Percentiles rank a stretch among this genome's conserved stretches.
Conservation (phyloP, 2,797 vertebrate genomes). For the Thalassophryne amazonica region DNA sequence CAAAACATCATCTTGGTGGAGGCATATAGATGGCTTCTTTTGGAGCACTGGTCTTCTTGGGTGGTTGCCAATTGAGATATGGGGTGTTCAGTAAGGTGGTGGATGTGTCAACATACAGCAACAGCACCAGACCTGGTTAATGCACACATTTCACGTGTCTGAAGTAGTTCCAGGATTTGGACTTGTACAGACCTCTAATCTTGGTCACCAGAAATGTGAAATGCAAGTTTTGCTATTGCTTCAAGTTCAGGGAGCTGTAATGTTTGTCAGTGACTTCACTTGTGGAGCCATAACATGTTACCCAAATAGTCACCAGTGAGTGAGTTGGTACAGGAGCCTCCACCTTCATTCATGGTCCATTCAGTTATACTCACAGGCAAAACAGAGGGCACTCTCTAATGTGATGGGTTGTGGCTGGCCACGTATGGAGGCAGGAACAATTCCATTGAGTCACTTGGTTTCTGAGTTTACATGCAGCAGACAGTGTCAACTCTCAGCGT, state of each 20-base stretch:
- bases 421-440: constrained; percentile 42
- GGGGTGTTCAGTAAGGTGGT: no score
- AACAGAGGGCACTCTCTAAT: constrained; percentile 48
- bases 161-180: neutral
- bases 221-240: constrained; percentile 9
- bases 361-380: constrained; percentile 55
- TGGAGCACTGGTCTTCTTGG: no score
- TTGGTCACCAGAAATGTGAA: neutral
- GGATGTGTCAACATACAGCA: no score
- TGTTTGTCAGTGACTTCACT: constrained; percentile 64
- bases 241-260: constrained; percentile 27
- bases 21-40: no score
- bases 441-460: constrained; percentile 75
- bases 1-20: no score
- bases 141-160: no score
- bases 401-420: constrained; percentile 43
- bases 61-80: no score
- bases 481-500: constrained; percentile 65
- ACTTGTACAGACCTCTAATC: neutral
- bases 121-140: no score
- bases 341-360: constrained; percentile 65
- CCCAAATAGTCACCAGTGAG: constrained; percentile 50
- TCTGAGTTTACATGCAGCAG: constrained; percentile 66
- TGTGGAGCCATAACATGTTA: constrained; percentile 33
- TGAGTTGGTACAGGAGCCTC: constrained; percentile 43